Conservation (phyloP, 35 echinoderm and acorn worm species). For the Patiria miniata region DNA sequence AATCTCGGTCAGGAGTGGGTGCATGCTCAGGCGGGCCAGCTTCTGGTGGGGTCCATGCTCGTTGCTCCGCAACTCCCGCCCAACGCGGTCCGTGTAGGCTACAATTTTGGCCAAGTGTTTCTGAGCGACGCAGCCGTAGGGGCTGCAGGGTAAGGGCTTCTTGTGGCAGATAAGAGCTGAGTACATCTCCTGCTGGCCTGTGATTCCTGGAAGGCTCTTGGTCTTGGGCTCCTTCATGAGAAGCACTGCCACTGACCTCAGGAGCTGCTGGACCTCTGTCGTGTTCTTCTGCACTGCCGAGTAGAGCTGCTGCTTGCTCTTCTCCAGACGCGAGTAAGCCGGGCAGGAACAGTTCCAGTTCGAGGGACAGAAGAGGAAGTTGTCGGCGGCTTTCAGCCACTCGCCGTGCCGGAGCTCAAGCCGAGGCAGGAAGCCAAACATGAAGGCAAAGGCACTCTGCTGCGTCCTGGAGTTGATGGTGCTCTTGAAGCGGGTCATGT, state of each 20-base stretch:
- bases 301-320: conserved; percentile 36
- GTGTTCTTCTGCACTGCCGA: neutral
- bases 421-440: conserved; percentile 52
- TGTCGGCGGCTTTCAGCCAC: neutral
- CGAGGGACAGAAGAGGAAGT: conserved; percentile 47
- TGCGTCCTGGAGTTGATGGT: conserved; percentile 52
- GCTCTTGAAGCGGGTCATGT: conserved; percentile 27
- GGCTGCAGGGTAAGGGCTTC: conserved; percentile 38
- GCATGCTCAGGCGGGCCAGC: conserved; percentile 49
- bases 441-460: conserved; percentile 70
- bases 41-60: conserved; percentile 44
- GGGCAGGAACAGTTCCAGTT: conserved; percentile 42
- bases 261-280: neutral
- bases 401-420: conserved; percentile 5
- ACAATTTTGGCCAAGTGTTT: conserved; percentile 20
- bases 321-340: neutral
- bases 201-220: neutral
- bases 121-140: conserved; percentile 1
- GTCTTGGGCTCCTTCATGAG: neutral
- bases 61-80: neutral
- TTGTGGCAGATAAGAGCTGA: conserved; percentile 44
- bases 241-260: conserved; percentile 2
- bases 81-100: neutral
- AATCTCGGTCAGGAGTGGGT: conserved; percentile 48
- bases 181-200: conserved; percentile 33